These are phyloP conservation scores for crab-eating macaque (Macaca fascicularis) DNA, from an alignment of 2,113 vertebrate species.

Conservation along the genomic window DNA sequence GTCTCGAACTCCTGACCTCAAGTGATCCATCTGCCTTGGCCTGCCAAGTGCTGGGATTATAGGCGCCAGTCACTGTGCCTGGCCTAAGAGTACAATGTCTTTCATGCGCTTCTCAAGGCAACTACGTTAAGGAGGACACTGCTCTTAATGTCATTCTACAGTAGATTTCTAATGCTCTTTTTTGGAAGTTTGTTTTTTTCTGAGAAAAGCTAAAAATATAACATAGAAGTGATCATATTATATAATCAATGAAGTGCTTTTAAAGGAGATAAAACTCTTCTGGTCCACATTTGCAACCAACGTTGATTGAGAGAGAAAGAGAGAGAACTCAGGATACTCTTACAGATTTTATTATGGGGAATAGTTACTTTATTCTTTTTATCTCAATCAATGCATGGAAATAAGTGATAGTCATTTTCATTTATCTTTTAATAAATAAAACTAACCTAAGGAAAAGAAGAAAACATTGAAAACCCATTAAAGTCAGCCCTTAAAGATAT, in stretches of 20 bases:
- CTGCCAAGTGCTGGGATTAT: too few relatives aligned
- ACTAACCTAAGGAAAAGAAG: neutral
- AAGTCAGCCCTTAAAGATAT: neutral
- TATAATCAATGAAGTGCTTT: neutral
- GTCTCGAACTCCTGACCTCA: too few relatives aligned
- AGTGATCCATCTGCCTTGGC: too few relatives aligned
- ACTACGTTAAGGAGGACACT: neutral
- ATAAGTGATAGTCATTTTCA: neutral
- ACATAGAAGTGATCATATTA: neutral
- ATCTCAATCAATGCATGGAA: neutral
- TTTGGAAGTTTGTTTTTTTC: neutral
- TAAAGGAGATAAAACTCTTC: neutral
- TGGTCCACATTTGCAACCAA: neutral
- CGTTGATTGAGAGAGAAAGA: neutral
- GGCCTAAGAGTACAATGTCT: neutral
- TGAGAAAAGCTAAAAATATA: neutral
- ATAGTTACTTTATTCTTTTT: neutral
- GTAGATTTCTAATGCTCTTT: neutral
- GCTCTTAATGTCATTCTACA: neutral
- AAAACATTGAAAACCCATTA: neutral
- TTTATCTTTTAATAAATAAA: neutral
- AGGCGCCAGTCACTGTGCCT: fast-evolving
- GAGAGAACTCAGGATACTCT: neutral
- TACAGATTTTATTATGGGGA: neutral
- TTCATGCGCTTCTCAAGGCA: neutral